phyloP scores from a whole-genome alignment of 2,797 vertebrate species.

The Danio kyathit region DNA sequence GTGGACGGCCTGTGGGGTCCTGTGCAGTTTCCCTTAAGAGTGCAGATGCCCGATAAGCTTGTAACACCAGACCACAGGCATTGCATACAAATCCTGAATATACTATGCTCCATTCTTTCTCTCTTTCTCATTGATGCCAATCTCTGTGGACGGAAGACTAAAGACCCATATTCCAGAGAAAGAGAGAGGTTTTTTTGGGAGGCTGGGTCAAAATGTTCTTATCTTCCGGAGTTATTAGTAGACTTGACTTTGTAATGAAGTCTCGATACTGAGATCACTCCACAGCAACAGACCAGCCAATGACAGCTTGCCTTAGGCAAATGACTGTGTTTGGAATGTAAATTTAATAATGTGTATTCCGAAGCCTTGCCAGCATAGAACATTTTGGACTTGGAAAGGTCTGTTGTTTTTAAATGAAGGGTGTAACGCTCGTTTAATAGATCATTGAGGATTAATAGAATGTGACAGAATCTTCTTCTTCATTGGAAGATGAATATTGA shows the following conservation, averaged over 20 bases:
- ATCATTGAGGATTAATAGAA: constrained; percentile 10
- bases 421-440: not conserved
- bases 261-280: constrained; percentile 58
- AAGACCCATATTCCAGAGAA: constrained; percentile 42
- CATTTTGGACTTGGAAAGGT: constrained; percentile 10
- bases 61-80: constrained; percentile 70
- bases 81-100: constrained; percentile 41
- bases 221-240: constrained; percentile 61
- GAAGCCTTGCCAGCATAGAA: constrained; percentile 31
- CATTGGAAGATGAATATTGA: not conserved
- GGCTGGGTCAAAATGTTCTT: constrained; percentile 46
- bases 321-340: constrained; percentile 23
- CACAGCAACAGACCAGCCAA: constrained; percentile 41
- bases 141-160: constrained; percentile 46
- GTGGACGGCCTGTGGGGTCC: constrained; percentile 55
- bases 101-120: constrained; percentile 51
- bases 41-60: constrained; percentile 73
- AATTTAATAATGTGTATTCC: constrained; percentile 36
- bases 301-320: constrained; percentile 37
- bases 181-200: not conserved
- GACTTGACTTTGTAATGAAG: constrained; percentile 53
- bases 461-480: not conserved
- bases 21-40: constrained; percentile 54
- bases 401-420: not conserved
- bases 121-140: constrained; percentile 36